Conservation (phyloP, 23 tunicate genomes). For the Trididemnum miniatum region DNA sequence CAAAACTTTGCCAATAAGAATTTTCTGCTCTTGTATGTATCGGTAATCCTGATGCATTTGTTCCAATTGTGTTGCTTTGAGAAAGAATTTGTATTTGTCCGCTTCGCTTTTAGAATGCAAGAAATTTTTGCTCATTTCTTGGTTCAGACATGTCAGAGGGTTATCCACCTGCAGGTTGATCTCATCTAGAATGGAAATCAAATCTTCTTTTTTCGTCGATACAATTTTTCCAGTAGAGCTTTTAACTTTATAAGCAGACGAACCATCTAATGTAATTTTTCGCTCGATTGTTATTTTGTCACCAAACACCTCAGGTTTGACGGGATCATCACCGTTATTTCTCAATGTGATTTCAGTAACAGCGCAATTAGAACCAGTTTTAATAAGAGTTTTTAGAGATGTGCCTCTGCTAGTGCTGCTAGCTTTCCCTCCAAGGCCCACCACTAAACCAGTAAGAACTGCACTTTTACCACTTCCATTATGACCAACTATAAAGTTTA, state of each 20-base stretch:
- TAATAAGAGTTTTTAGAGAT: constrained; percentile 78
- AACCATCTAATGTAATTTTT: constrained; percentile 69
- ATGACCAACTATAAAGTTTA: constrained; percentile 89
- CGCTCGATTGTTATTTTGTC: constrained; percentile 62
- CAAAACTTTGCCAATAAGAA: constrained; percentile 41
- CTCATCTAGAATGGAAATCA: constrained; percentile 69
- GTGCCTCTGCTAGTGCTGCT: constrained; percentile 90
- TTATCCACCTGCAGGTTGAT: constrained; percentile 86
- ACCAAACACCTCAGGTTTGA: constrained; percentile 73
- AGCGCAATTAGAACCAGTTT: constrained; percentile 74
- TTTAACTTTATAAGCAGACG: constrained; percentile 66
- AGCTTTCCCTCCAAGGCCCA: constrained; percentile 91
- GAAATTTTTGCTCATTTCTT: constrained; percentile 93
- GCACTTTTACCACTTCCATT: constrained; percentile 99
- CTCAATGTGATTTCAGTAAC: constrained; percentile 66
- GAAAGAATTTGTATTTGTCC: constrained; percentile 90
- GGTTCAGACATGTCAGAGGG: constrained; percentile 87
- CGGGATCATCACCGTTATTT: constrained; percentile 78
- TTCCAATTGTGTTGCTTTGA: constrained; percentile 86
- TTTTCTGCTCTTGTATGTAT: constrained; percentile 67
- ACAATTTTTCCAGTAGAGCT: constrained; percentile 57
- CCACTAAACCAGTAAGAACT: constrained; percentile 74
- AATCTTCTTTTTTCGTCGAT: constrained; percentile 76
- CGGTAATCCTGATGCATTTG: constrained; percentile 77
- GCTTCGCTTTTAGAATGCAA: constrained; percentile 80